These are phyloP conservation scores for Ptychodera flava DNA, from an alignment of 35 echinoderm and acorn worm genomes.

Conservation along the genomic window DNA sequence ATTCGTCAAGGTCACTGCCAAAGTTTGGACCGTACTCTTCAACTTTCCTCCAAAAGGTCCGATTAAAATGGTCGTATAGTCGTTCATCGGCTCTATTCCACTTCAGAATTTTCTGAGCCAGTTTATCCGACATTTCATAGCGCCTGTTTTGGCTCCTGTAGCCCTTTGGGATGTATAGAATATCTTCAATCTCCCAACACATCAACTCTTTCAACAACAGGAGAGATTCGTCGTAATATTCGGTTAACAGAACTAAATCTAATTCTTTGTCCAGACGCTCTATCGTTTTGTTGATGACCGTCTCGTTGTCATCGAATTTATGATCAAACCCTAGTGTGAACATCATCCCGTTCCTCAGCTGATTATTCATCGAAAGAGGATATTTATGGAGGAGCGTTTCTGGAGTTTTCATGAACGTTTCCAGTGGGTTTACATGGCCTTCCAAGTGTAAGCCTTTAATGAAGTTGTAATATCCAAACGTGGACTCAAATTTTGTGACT, in stretches of 20 bases:
- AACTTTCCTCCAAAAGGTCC: too few species aligned
- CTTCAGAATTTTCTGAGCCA: neutral
- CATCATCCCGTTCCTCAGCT: too few species aligned
- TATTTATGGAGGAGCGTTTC: neutral
- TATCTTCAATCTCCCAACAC: conserved; percentile 79
- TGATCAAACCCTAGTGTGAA: conserved; percentile 41
- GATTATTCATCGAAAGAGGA: too few species aligned
- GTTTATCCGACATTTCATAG: neutral
- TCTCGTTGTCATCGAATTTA: conserved; percentile 25
- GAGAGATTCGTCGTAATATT: conserved; percentile 75
- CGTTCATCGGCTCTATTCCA: conserved; percentile 23
- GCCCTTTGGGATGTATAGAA: conserved; percentile 56
- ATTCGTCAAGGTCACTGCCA: conserved; percentile 25
- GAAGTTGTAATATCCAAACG: neutral
- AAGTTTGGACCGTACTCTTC: conserved; percentile 24
- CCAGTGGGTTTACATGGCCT: neutral
- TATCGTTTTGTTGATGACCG: conserved; percentile 21
- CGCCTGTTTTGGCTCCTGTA: conserved; percentile 25
- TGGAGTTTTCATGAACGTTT: neutral
- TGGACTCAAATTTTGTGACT: neutral
- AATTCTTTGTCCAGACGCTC: conserved; percentile 42
- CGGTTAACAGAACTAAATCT: conserved; percentile 67
- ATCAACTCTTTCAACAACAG: conserved; percentile 40
- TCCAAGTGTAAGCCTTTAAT: neutral
- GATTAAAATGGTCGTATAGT: too few species aligned